Conservation (phyloP, 2,113 vertebrate genomes). For the Falcunculus frontatus region DNA sequence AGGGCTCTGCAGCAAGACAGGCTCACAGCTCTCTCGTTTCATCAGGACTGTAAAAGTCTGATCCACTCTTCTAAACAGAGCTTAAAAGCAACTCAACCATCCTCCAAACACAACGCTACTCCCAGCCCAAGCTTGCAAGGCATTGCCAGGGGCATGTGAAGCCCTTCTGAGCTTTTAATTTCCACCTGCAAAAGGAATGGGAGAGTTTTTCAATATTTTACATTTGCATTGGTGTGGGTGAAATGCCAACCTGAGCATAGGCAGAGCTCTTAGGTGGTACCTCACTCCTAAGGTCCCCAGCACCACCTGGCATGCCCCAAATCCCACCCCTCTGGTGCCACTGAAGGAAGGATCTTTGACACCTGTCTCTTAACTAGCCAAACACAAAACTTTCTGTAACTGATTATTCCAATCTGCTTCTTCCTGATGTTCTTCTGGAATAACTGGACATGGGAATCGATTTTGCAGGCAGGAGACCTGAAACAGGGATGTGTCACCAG, state of each 20-base stretch:
- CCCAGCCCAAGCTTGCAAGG: background rate
- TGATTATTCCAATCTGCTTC: rapidly evolving
- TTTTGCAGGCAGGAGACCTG: background rate
- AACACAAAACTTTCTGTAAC: background rate
- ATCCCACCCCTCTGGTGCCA: background rate
- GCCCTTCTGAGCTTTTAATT: background rate
- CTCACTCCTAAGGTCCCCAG: background rate
- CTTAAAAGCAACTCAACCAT: background rate
- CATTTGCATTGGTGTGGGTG: background rate
- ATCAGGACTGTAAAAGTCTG: background rate
- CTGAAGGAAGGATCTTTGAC: background rate
- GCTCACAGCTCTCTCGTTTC: background rate
- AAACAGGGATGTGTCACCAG: rapidly evolving
- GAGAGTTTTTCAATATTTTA: background rate
- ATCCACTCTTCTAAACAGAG: background rate
- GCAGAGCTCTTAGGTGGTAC: too few species aligned
- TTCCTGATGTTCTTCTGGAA: background rate
- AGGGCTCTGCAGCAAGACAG: background rate
- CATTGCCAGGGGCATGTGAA: too few species aligned
- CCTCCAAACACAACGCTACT: rapidly evolving
- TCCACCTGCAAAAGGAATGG: background rate
- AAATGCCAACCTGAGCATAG: background rate
- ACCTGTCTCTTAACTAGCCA: background rate
- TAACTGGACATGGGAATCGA: rapidly evolving
- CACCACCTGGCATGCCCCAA: background rate